Percentiles rank a stretch among this genome's conserved stretches.
phyloP scores from a whole-genome alignment of 2,113 vertebrate genomes.

The Barbus barbus region DNA sequence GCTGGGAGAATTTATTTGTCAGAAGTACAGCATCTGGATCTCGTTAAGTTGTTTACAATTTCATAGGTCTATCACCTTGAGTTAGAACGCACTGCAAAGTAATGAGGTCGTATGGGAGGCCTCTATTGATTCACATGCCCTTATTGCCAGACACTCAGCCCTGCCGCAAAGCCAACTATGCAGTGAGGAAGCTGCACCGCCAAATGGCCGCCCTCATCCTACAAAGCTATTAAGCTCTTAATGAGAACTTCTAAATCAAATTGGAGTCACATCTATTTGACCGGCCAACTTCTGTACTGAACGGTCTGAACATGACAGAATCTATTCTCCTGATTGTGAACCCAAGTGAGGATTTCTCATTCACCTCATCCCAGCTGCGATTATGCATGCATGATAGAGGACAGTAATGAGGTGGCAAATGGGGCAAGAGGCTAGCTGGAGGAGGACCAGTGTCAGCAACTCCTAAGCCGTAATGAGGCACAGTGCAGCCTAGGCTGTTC shows the following conservation, averaged over 20 bases:
- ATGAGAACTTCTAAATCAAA: constrained; percentile 35
- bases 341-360: constrained; percentile 33
- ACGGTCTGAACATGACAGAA: background rate
- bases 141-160: constrained; percentile 44
- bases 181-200: constrained; percentile 38
- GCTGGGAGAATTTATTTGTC: constrained; percentile 42
- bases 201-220: constrained; percentile 56
- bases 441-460: constrained; percentile 13
- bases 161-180: constrained; percentile 40
- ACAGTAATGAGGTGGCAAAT: constrained; percentile 25
- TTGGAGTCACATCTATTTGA: constrained; percentile 14
- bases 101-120: constrained; percentile 63
- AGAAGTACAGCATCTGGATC: constrained; percentile 51
- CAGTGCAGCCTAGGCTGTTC: background rate
- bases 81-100: constrained; percentile 62
- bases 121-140: constrained; percentile 59
- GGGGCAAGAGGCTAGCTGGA: constrained; percentile 1
- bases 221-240: constrained; percentile 49
- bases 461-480: background rate
- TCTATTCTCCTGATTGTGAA: constrained; percentile 6
- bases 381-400: constrained; percentile 44
- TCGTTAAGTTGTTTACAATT: constrained; percentile 65
- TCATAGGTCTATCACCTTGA: constrained; percentile 64
- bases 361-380: background rate
- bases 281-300: constrained; percentile 4